A percentile compares a stretch with the other conserved stretches of the same genome.
phyloP scores from a whole-genome alignment of 2,888 invertebrate genomes.

The Cheilosia vulpina region DNA sequence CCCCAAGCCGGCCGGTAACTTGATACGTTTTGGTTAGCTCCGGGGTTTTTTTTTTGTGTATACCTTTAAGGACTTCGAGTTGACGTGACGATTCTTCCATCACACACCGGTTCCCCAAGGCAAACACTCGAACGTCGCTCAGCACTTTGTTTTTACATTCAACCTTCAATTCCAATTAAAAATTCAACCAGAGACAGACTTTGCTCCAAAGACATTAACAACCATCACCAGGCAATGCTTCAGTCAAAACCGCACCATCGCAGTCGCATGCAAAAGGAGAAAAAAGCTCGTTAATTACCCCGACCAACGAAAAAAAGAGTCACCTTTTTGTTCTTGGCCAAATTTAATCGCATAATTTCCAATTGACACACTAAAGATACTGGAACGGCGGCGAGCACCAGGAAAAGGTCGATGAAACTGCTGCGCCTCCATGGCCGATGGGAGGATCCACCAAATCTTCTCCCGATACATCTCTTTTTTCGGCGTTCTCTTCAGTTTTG shows the following conservation, averaged over 20 bases:
- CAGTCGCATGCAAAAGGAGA: constrained; percentile 22
- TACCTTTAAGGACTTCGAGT: too few species aligned
- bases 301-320: neutral
- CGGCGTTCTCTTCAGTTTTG: neutral
- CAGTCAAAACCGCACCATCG: constrained; percentile 22
- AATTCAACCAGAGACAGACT: neutral
- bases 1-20: too few species aligned
- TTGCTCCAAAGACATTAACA: constrained; percentile 1
- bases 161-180: neutral
- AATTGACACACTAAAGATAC: constrained; percentile 30
- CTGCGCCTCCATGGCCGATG: constrained; percentile 17
- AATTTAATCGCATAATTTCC: constrained; percentile 34
- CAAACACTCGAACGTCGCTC: too few species aligned
- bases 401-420: constrained; percentile 5
- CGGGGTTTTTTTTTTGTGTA: too few species aligned
- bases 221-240: constrained; percentile 16
- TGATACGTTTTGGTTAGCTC: too few species aligned
- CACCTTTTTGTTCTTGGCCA: neutral
- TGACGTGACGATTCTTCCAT: too few species aligned
- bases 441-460: constrained; percentile 27
- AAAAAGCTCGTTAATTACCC: constrained; percentile 36
- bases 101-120: too few species aligned
- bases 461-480: constrained; percentile 4
- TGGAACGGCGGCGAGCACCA: neutral
- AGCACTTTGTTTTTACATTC: neutral